Base-by-base conservation (phyloP, 2,797 vertebrate genomes). In the Cephalopachus bancanus region DNA sequence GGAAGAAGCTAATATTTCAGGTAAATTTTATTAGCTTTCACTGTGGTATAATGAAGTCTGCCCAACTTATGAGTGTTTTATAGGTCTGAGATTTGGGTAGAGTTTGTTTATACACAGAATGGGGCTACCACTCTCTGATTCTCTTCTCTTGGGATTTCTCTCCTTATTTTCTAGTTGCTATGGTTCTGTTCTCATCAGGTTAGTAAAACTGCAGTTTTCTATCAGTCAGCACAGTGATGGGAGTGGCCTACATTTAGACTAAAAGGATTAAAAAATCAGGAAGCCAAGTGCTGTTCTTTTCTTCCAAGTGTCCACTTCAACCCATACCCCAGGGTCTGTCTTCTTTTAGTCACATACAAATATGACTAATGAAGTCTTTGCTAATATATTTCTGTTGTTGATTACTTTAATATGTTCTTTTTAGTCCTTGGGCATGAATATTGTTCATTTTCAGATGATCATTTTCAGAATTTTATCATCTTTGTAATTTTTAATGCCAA, bases 381-480 rank as follows among this genome's bases (percentile, higher is more conserved):
- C n/a, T 74, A 95, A 57, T 60, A 30, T 87, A 33, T 83, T 75
- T 75, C 19, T 71, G n/a, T 80, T 67, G 28, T 83, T 91, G n/a
- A 60, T 84, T 89, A 76, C 67, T 89, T 93, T 87, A 91, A 2
- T 64, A 44, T 87, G 30, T 7, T 2, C 3, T n/a, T 89, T 92
- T 64, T 81, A 76, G 93, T 74, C 20, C 28, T 85, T 85, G 65
- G 60, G 8, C 57, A 86, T 87, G 62, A 69, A 60, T 79, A 74
- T 30, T 95, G 15, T 22, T 92, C 7, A 30, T 92, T 92, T 95
- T 83, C 33, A 83, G 67, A 55, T 12, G 15, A 49, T 44, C 55
- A 94, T 92, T 49, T 49, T 37, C 37, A 62, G 19, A 37, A 92
- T 89, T 80, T 94, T 22, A 71, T 65, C 78, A 33, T 78, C 94